Base-by-base conservation (phyloP, 2,888 invertebrate species). In the Tachina grossa region DNA sequence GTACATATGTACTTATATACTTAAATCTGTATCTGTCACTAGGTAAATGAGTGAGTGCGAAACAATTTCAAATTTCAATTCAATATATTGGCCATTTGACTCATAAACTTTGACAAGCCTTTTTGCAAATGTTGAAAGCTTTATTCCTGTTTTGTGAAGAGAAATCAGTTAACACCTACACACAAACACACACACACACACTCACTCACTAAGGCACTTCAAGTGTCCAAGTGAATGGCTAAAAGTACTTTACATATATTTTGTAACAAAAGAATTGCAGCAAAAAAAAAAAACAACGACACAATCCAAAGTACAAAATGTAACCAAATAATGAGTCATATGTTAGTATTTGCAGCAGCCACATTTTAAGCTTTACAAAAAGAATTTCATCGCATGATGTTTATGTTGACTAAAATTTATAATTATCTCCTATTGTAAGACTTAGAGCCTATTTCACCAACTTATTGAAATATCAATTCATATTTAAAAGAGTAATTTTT, bases 31-130 rank as follows among this genome's bases (percentile, higher is more conserved):
- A 41, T 45, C 19, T 69, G 61, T 61, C 61, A 71, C 69, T 63
- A 22, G 14, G 14, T 31, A 16, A 53, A 61, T 71, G 69, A 69
- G 78, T 79, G 14, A 16, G 9, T 61, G 14, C 47, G 49, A 41
- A 66, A 45, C 2, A 22, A 66, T 77, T 59, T 59, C 22, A 49
- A 77, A 59, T 69, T 69, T 51, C 69, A 69, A 69, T 69, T 69
- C 6, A 43, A 47, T 49, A 79, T 49, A 65, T 57, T 39, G 19
- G 39, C 43, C 13, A 19, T 71, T 84, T 84, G 84, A 81, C 76
- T 81, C 84, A 84, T 85, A 85, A 85, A 85, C 84, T 85, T 85
- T 81, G 84, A 85, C 84, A 85, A 85, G 77, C 81, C 84, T 81
- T 74, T 77, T 65, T 77, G 43, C n/a, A 74, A 77, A 85, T 85